Evolutionary conservation across 2,888 invertebrate genomes (phyloP), one percentile per base, ranked within the genome.

Genomic region (Boloria euphrosyne): DNA sequence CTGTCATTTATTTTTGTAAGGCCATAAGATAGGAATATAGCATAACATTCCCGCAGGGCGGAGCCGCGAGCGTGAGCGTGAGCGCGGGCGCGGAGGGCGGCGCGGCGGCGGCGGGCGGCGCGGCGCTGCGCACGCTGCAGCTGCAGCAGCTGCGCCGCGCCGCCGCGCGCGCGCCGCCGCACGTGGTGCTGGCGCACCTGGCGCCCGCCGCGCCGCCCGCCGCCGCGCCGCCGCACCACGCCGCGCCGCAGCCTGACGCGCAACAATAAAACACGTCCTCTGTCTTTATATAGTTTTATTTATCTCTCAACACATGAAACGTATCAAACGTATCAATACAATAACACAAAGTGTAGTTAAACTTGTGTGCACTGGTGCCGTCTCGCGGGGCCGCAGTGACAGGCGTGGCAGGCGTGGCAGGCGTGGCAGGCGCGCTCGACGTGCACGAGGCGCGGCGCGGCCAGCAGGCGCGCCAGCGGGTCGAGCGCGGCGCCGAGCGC

Each of bases 401-500:
- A 4, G 17, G 61, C 10, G n/a, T 5, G 38, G 4, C 13, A 51
- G 18, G 10, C 13, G 49, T 38, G 51, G 38, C 22, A 18, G 62
- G 58, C 55, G 31, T 53, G 63, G 59, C 38, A 31, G 38, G 43
- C 51, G 51, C 51, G 66, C 58, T 73, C 68, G 13, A 75, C 63
- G 13, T 77, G 81, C 72, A 84, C 79, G 62, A 81, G 78, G 65
- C 81, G 77, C 94, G 95, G 27, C 94, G 90, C 38, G 0, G 94
- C 93, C 86, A 44, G 94, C 83, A 77, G 95, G 95, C 73, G 75
- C 76, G 92, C 79, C 94, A 85, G 96, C 96, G 80, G 22, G 22
- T 22, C 22, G 22, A 22, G 22, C 22, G 94, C 93, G 27, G 93
- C 86, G 46, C 94, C 83, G 77, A 95, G 95, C 73, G 75, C 76